Evolutionary conservation across 2,888 invertebrate genomes (phyloP), one percentile per base, ranked within the genome.

Genomic region (Pseudeuparius sepicola): DNA sequence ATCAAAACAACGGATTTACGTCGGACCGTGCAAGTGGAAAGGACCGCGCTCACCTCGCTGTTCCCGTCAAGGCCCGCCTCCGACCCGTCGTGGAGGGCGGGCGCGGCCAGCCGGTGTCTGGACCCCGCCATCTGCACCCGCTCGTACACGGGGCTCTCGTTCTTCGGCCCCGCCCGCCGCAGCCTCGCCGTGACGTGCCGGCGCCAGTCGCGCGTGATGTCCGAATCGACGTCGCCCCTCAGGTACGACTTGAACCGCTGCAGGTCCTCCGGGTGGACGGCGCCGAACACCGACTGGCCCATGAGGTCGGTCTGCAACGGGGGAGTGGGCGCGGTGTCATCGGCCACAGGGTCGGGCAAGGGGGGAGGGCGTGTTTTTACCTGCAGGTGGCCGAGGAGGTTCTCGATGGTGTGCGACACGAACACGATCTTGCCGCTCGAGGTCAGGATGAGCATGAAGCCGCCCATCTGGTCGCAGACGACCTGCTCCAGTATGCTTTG

Each of bases 361-460:
- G 20, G 7, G 20, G 20, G 9, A n/a, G n/a, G n/a, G n/a, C n/a
- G n/a, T n/a, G n/a, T n/a, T n/a, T n/a, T 64, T 63, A 83, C 82
- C 73, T 82, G 80, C 50, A 82, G 76, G 62, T 90, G 84, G 37
- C 92, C 92, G 46, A 93, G 67, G 50, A 85, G 74, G 50, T 80
- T 77, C 59, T 88, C 87, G 15, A 92, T 74, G 47, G 82, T 83
- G 33, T 81, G 78, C 16, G 92, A 88, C 17, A 89, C 76, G 55
- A 84, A 80, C 42, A 90, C 75, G 51, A 93, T 81, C 59, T 86
- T 81, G 11, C 90, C 90, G 36, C 75, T 71, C 40, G 82, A 72
- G 12, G 87, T 83, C 17, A 87, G 66, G 12, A 87, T 78, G 41
- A 92, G 61, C 60, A 90, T 68, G 56, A 92, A 85, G 18, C 87